These are phyloP conservation scores for Pteronura brasiliensis DNA, from an alignment of 2,113 vertebrate species.

Conservation along the genomic window DNA sequence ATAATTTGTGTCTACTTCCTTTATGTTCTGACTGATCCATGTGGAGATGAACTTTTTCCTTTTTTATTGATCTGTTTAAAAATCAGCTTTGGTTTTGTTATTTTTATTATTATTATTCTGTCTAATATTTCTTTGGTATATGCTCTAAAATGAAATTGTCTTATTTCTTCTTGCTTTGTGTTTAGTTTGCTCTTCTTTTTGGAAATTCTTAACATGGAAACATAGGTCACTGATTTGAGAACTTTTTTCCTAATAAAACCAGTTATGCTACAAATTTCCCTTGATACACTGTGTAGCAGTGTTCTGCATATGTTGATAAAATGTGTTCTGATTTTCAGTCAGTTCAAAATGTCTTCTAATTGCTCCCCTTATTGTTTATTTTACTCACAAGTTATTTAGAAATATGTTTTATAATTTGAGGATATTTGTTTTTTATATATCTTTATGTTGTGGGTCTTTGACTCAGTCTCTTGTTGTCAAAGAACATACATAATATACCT, in stretches of 20 bases:
- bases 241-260: not conserved
- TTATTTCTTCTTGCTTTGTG: not conserved
- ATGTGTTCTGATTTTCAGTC: not conserved
- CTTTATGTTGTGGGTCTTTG: not conserved
- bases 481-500: not conserved
- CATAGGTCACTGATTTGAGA: not conserved
- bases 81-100: not conserved
- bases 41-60: not conserved
- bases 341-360: not conserved
- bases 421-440: not conserved
- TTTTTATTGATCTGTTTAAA: not conserved
- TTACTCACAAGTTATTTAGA: not conserved
- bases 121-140: not conserved
- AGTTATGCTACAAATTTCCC: not conserved
- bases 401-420: not conserved
- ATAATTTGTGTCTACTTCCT: not conserved
- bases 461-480: not conserved
- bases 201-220: not conserved
- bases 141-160: not conserved
- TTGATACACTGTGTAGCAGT: not conserved
- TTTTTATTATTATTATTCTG: not conserved
- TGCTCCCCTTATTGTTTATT: not conserved
- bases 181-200: not conserved
- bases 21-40: not conserved
- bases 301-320: not conserved